A percentile compares a stretch with the other conserved stretches of the same genome.
phyloP scores from a whole-genome alignment of 2,888 invertebrate genomes.

The Cephus pygmeus region DNA sequence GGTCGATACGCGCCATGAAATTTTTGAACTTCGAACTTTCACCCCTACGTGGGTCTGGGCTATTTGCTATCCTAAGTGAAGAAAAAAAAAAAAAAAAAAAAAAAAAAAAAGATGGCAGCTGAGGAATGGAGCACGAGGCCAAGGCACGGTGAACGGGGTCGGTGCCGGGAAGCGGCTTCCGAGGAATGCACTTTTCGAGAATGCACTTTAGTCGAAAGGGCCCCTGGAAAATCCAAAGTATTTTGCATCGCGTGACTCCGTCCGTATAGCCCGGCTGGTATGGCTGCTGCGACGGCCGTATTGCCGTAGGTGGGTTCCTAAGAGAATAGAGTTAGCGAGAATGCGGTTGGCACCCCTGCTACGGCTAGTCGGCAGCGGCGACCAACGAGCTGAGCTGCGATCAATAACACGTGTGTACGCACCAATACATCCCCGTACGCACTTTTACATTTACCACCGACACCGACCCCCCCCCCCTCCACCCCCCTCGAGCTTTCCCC shows the following conservation, averaged over 20 bases:
- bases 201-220: slow-evolving; percentile 11
- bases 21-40: neutral
- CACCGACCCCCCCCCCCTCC: slow-evolving; percentile 12
- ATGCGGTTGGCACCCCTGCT: slow-evolving; percentile 55
- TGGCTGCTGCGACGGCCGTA: slow-evolving; percentile 11
- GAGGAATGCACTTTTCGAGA: neutral
- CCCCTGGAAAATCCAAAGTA: slow-evolving; percentile 24
- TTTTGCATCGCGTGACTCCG: slow-evolving; percentile 27
- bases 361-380: slow-evolving; percentile 25
- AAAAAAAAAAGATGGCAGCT: neutral
- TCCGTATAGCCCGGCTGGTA: slow-evolving; percentile 9
- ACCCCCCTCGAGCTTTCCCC: neutral
- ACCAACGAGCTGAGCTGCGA: slow-evolving; percentile 48
- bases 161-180: neutral
- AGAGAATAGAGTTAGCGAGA: slow-evolving; percentile 56
- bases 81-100: neutral
- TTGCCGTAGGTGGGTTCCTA: slow-evolving; percentile 30
- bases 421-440: slow-evolving; percentile 52
- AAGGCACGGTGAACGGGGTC: neutral
- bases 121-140: neutral
- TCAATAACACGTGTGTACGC: slow-evolving; percentile 65
- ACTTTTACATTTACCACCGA: slow-evolving; percentile 42
- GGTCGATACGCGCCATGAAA: neutral
- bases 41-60: neutral
- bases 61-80: neutral